Percentiles rank a stretch among this genome's conserved stretches.
These are phyloP conservation scores for Drosophila quadrilineata DNA, from an alignment of 1,140 invertebrate species.

Conservation along the genomic window DNA sequence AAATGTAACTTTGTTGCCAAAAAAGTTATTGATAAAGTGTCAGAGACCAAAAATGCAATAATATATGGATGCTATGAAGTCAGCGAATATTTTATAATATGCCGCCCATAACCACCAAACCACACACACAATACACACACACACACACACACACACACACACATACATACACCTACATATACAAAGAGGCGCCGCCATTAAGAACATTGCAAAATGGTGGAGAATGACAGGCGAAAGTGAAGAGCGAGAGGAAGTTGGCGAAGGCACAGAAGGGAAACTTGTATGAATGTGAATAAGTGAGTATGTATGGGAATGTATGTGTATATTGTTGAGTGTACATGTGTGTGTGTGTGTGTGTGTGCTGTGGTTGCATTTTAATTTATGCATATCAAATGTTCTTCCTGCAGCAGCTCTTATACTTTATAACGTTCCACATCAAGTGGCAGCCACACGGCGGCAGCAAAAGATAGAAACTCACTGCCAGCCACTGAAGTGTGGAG, in stretches of 20 bases:
- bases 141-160: conserved; percentile 8
- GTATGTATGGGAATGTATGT: too few relatives aligned
- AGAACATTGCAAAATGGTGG: conserved; percentile 32
- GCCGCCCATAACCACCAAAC: background rate
- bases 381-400: conserved; percentile 54
- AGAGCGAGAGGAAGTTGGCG: background rate
- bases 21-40: conserved; percentile 40
- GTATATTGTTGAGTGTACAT: background rate
- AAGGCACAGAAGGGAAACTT: too few relatives aligned
- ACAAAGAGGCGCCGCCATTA: conserved; percentile 36
- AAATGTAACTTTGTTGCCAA: conserved; percentile 24
- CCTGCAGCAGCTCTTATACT: conserved; percentile 44
- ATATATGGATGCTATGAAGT: conserved; percentile 32
- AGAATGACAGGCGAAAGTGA: background rate
- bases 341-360: conserved; percentile 7
- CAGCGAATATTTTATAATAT: conserved; percentile 31
- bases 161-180: background rate
- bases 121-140: conserved; percentile 10
- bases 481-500: too few relatives aligned
- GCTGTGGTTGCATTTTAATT: conserved; percentile 49
- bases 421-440: conserved; percentile 41
- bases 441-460: conserved; percentile 7
- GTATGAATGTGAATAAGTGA: too few relatives aligned
- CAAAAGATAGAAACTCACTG: background rate
- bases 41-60: conserved; percentile 29